Conservation (phyloP, 2,113 vertebrate genomes). For the Salvelinus fontinalis region DNA sequence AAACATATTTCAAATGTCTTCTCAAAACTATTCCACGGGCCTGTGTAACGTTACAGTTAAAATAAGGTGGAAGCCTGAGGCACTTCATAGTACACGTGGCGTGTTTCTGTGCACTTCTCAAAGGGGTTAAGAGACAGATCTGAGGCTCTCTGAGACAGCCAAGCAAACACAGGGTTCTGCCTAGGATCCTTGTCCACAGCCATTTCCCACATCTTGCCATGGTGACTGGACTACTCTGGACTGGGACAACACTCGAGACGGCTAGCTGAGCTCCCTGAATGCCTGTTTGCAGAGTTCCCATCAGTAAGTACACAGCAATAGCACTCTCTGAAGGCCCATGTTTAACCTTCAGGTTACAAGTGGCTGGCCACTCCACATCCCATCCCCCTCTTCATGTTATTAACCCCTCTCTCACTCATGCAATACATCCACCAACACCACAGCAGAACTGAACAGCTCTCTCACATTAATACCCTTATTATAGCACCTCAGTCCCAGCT, state of each 20-base stretch:
- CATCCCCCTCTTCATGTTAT: slow-evolving; percentile 23
- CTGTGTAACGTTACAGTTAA: slow-evolving; percentile 14
- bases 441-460: not conserved
- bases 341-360: slow-evolving; percentile 72
- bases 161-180: slow-evolving; percentile 53
- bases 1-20: slow-evolving; percentile 34
- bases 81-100: slow-evolving; percentile 13
- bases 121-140: slow-evolving; percentile 33
- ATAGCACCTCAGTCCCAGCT: not conserved
- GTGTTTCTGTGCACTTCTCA: slow-evolving; percentile 15
- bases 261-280: slow-evolving; percentile 70
- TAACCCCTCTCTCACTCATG: slow-evolving; percentile 47
- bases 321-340: slow-evolving; percentile 60
- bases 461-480: not conserved
- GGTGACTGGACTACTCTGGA: slow-evolving; percentile 31
- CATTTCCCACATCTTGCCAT: slow-evolving; percentile 70
- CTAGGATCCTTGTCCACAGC: slow-evolving; percentile 58
- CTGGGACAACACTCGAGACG: slow-evolving; percentile 65
- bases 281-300: slow-evolving; percentile 73
- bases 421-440: not conserved
- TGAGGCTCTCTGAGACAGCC: slow-evolving; percentile 26
- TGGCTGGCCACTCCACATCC: slow-evolving; percentile 46
- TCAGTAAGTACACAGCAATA: slow-evolving; percentile 69
- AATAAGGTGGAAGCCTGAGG: slow-evolving; percentile 20
- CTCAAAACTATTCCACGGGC: slow-evolving; percentile 9